Base-by-base conservation (phyloP, 2,888 invertebrate genomes). In the Troides helena region DNA sequence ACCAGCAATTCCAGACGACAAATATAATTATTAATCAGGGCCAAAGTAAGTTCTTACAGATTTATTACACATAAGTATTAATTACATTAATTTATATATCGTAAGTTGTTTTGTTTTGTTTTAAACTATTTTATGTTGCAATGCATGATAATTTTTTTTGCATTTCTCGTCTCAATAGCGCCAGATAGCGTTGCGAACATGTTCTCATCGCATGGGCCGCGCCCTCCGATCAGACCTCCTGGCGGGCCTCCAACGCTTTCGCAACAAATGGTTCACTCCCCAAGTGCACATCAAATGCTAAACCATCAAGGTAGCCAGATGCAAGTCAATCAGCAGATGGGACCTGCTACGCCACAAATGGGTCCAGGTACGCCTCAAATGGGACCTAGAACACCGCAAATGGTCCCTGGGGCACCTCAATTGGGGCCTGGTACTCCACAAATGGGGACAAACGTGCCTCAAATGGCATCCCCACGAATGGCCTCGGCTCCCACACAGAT, bases 11-110 rank as follows among this genome's bases (percentile, higher is more conserved):
- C 74, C 92, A 88, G 74, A 81, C 87, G 1, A 85, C 87, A 57
- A 92, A 89, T 77, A 90, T 93, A 57, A 92, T 91, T 68, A 89
- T 92, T n/a, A 92, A 89, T 73, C 93, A 92, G 77, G 88, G 88
- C 72, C 92, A 89, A 85, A 89, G 92, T 92, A 81, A 87, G 90
- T 56, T 71, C 46, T 60, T 62, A 6, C 21, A 56, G 73, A 43
- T 68, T 68, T 67, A 72, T 67, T 69, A 67, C 62, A 63, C 73
- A 21, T 56, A 36, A n/a, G 5, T 36, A 21, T 64, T 18, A 62
- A 57, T 74, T 53, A 69, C 65, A 68, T 73, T 67, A 69, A 68
- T 67, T 65, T 74, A 7, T 39, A 39, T n/a, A n/a, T 39, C 5
- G 17, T 14, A 30, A 23, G 14, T 60, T 64, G 69, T 75, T 74